A percentile compares a stretch with the other conserved stretches of the same genome.
Evolutionary conservation across 2,888 invertebrate genomes (phyloP).

Genomic region (Philaethria dido): DNA sequence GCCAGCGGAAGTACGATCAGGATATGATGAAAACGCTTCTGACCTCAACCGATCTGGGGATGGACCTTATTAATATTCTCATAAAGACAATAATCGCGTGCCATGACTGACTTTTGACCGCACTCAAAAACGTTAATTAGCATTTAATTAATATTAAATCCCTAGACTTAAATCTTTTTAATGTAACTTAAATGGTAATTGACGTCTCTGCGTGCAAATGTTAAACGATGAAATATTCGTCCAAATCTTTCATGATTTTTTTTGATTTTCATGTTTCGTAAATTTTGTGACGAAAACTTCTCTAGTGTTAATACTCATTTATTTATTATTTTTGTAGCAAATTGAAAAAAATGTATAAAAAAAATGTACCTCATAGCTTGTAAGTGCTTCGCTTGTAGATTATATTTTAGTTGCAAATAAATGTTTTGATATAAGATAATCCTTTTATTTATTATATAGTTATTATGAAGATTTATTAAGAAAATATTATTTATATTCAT

Average conservation of each 20-base stretch:
- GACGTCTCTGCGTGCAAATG: not conserved
- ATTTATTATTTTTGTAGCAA: conserved; percentile 37
- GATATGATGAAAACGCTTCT: conserved; percentile 68
- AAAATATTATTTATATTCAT: not conserved
- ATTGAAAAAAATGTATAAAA: conserved; percentile 30
- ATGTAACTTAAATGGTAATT: not conserved
- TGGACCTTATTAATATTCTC: conserved; percentile 61
- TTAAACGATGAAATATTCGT: conserved; percentile 2
- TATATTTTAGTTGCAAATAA: conserved; percentile 32
- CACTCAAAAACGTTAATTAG: not conserved
- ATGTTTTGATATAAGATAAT: conserved; percentile 2
- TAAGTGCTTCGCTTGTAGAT: conserved; percentile 15
- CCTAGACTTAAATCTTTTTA: not conserved
- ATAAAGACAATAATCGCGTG: conserved; percentile 16
- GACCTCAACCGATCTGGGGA: conserved; percentile 59
- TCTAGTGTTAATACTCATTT: conserved; percentile 41
- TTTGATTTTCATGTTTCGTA: too few relatives aligned
- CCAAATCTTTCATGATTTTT: conserved; percentile 1
- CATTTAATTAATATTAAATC: conserved; percentile 4
- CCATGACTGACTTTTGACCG: not conserved
- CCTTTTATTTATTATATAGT: not conserved
- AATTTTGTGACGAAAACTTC: too few relatives aligned
- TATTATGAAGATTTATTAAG: not conserved
- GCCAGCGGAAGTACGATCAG: conserved; percentile 56
- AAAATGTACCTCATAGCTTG: conserved; percentile 21